These are phyloP conservation scores for Sebastes minor DNA, from an alignment of 2,797 vertebrate genomes.

Conservation along the genomic window DNA sequence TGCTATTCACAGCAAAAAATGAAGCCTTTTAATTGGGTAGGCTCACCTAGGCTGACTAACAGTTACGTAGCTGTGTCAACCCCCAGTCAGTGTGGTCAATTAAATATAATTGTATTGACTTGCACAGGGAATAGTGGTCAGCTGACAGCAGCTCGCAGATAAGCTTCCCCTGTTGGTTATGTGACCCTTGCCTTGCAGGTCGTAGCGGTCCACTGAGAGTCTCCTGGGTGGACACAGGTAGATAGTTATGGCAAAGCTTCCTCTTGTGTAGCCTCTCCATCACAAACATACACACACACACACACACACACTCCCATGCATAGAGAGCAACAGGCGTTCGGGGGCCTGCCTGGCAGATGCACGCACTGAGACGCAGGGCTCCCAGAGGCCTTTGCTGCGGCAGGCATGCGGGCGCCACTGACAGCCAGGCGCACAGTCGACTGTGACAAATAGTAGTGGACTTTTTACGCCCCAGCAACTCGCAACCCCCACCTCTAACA, in stretches of 20 bases:
- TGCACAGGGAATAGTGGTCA: not conserved
- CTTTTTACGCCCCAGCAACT: slow-evolving; percentile 64
- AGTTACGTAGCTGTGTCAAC: not conserved
- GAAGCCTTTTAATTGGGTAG: too few species aligned
- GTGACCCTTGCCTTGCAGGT: not conserved
- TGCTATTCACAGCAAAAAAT: too few species aligned
- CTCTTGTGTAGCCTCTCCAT: not conserved
- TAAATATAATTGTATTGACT: not conserved
- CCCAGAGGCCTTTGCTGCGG: slow-evolving; percentile 65
- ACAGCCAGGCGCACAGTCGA: slow-evolving; percentile 52
- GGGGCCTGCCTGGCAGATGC: slow-evolving; percentile 48
- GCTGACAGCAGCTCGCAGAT: not conserved
- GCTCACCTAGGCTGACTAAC: too few species aligned
- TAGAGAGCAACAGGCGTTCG: slow-evolving; percentile 49
- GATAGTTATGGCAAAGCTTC: not conserved
- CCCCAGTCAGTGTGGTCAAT: not conserved
- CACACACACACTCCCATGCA: not conserved
- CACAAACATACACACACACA: slow-evolving; percentile 8
- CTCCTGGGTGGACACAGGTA: not conserved
- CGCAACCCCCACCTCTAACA: slow-evolving; percentile 3
- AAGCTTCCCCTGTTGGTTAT: not conserved
- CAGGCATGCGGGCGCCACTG: slow-evolving; percentile 41
- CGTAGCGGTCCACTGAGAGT: not conserved
- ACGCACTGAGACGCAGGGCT: slow-evolving; percentile 14
- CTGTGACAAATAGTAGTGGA: slow-evolving; percentile 73